Conservation (phyloP, 2,888 invertebrate genomes). For the Tromatobia lineatoria region DNA sequence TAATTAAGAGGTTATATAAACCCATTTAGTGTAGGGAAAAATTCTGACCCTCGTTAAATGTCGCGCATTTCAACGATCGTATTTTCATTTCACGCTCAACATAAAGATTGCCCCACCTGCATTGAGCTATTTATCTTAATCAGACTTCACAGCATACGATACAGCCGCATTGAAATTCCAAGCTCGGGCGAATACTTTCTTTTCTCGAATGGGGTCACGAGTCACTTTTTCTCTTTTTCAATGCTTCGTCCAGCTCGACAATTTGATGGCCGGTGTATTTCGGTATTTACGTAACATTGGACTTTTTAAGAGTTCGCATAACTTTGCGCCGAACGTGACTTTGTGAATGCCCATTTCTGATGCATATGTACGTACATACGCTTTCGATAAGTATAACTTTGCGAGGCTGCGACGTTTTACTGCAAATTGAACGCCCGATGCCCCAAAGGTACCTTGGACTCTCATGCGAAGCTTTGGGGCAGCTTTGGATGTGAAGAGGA, state of each 20-base stretch:
- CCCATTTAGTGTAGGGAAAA: background rate
- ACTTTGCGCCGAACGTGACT: slow-evolving; percentile 36
- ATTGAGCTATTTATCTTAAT: slow-evolving; percentile 44
- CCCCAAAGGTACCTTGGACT: slow-evolving; percentile 47
- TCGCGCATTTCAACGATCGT: slow-evolving; percentile 8
- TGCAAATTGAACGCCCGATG: slow-evolving; percentile 64
- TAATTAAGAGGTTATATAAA: background rate
- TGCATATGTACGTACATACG: slow-evolving; percentile 23
- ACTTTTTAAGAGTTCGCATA: slow-evolving; percentile 47
- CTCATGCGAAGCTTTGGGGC: background rate
- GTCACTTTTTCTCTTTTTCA: slow-evolving; percentile 27
- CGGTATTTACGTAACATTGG: slow-evolving; percentile 49
- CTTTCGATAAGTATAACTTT: background rate
- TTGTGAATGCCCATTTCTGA: slow-evolving; percentile 29
- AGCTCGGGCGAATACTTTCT: slow-evolving; percentile 36
- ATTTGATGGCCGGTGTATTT: slow-evolving; percentile 27
- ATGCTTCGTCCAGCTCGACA: slow-evolving; percentile 19
- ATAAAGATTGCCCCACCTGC: slow-evolving; percentile 25
- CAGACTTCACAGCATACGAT: slow-evolving; percentile 1
- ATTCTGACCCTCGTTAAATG: background rate
- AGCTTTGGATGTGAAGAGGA: slow-evolving; percentile 9
- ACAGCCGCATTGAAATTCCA: slow-evolving; percentile 10
- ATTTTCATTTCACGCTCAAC: slow-evolving; percentile 4
- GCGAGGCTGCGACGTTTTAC: slow-evolving; percentile 58
- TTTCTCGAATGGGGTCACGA: slow-evolving; percentile 45